phyloP scores from a whole-genome alignment of 92 coral and sea anemone species.

The Ricordea florida region DNA sequence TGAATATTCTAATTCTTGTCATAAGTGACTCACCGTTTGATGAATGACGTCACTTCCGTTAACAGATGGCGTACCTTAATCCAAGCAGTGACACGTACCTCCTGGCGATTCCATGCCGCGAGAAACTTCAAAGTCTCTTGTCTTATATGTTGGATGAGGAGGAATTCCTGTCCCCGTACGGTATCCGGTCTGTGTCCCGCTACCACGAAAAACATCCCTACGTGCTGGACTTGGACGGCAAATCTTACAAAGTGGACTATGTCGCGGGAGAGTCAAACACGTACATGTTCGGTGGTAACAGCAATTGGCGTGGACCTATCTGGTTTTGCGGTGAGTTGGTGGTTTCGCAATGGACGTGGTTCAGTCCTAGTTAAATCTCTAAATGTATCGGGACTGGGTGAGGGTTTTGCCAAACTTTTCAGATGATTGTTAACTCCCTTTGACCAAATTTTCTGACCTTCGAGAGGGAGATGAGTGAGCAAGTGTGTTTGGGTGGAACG shows the following conservation, averaged over 20 bases:
- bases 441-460: too few relatives aligned
- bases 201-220: slow-evolving; percentile 77
- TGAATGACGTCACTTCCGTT: background rate
- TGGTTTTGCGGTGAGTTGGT: slow-evolving; percentile 87
- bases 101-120: slow-evolving; percentile 90
- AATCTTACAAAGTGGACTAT: slow-evolving; percentile 65
- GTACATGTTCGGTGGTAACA: slow-evolving; percentile 90
- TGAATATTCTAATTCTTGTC: background rate
- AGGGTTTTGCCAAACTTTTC: too few relatives aligned
- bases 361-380: too few relatives aligned
- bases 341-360: too few relatives aligned
- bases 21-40: background rate
- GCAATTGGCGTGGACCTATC: slow-evolving; percentile 97
- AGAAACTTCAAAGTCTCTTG: slow-evolving; percentile 68
- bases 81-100: slow-evolving; percentile 72
- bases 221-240: slow-evolving; percentile 62
- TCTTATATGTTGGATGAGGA: slow-evolving; percentile 81
- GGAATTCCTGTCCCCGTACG: slow-evolving; percentile 89
- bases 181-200: slow-evolving; percentile 80
- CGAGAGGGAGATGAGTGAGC: too few relatives aligned
- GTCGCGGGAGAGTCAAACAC: slow-evolving; percentile 93
- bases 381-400: too few relatives aligned
- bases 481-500: too few relatives aligned
- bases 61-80: slow-evolving; percentile 71
- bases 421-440: too few relatives aligned